Evolutionary conservation across 2,113 vertebrate genomes (phyloP).

Genomic region (Rhadina sibilatrix): DNA sequence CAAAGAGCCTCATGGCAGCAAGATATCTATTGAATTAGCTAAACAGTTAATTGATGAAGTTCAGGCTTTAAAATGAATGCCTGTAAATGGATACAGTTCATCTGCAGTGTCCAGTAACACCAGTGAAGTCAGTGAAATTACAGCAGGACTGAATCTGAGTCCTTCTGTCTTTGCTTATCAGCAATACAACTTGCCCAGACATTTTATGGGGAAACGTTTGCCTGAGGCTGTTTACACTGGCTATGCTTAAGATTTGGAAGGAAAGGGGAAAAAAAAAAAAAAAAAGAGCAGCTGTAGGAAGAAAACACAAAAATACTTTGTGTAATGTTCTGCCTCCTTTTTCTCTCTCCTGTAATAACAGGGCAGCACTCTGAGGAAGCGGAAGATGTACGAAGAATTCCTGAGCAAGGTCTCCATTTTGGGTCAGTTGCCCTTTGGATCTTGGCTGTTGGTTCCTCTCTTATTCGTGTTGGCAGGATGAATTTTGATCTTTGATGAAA

Average conservation of each 20-base stretch:
- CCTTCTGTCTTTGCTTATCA: constrained; percentile 41
- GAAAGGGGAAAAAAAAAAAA: background rate
- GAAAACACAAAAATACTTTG: constrained; percentile 40
- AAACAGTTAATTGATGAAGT: constrained; percentile 21
- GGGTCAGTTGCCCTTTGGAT: constrained; percentile 77
- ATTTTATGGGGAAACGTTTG: constrained; percentile 36
- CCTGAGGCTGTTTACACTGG: background rate
- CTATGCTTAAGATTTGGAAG: background rate
- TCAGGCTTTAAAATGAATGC: background rate
- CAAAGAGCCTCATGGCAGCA: background rate
- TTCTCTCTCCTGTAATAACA: constrained; percentile 64
- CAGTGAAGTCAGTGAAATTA: constrained; percentile 18
- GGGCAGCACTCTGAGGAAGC: constrained; percentile 94
- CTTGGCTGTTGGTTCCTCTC: background rate
- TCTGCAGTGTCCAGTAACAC: constrained; percentile 5
- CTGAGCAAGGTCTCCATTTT: constrained; percentile 97
- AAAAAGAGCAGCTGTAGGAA: constrained; percentile 41
- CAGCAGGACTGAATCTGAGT: constrained; percentile 35
- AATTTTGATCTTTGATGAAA: constrained; percentile 2
- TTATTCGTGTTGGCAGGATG: background rate
- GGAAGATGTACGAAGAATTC: constrained; percentile 98
- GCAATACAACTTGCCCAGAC: constrained; percentile 37
- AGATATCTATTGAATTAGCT: constrained; percentile 7
- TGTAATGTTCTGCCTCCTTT: background rate
- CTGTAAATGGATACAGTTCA: constrained; percentile 1